Percentiles rank a stretch among this genome's conserved stretches.
These are phyloP conservation scores for Dryococelus australis DNA, from an alignment of 2,888 invertebrate species.

Conservation along the genomic window DNA sequence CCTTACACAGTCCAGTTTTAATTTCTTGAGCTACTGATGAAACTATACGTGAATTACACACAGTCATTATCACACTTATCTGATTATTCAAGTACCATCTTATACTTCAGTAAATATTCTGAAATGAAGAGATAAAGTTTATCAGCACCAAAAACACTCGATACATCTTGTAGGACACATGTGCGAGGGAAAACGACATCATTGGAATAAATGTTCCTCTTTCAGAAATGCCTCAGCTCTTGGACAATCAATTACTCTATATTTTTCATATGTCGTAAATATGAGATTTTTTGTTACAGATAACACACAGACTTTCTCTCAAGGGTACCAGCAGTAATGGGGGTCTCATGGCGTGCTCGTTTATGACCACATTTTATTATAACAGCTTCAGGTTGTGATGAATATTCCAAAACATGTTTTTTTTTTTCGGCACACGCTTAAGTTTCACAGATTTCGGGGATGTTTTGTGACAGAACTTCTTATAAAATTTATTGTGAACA, in stretches of 20 bases:
- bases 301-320: neutral
- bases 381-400: neutral
- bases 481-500: too few relatives aligned
- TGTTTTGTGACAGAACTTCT: too few relatives aligned
- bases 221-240: neutral
- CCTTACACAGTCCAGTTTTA: too few relatives aligned
- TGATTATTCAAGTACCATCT: neutral
- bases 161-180: neutral
- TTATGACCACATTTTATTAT: neutral
- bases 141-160: neutral
- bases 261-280: neutral
- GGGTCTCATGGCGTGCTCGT: neutral
- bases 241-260: neutral
- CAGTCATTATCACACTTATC: neutral
- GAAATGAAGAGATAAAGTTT: neutral
- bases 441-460: too few relatives aligned
- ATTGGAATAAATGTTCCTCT: neutral
- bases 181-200: neutral
- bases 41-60: neutral
- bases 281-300: neutral
- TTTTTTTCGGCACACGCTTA: too few relatives aligned
- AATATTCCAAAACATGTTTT: neutral
- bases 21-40: neutral
- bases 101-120: conserved; percentile 12
- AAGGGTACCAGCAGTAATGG: neutral